A percentile compares a stretch with the other conserved stretches of the same genome.
Evolutionary conservation across 1,140 invertebrate genomes (phyloP).

Genomic region (Cotesia chilonis): DNA sequence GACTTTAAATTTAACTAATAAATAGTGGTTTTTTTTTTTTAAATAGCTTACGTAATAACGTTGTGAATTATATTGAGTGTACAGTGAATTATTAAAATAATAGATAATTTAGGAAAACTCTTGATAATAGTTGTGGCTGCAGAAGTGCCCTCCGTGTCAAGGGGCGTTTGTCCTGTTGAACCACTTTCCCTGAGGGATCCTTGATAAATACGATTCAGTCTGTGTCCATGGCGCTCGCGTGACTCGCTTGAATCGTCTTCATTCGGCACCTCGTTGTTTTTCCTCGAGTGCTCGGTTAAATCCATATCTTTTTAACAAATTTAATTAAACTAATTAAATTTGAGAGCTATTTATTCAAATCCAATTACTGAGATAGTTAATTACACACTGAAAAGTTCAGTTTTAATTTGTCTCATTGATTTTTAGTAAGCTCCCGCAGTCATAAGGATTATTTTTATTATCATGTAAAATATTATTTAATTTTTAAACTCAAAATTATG

Average conservation of each 20-base stretch:
- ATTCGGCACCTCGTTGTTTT: slow-evolving; percentile 42
- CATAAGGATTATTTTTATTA: too few relatives aligned
- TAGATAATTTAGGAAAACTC: background rate
- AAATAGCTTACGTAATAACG: background rate
- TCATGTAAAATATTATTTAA: too few relatives aligned
- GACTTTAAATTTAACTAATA: background rate
- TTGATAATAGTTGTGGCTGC: slow-evolving; percentile 31
- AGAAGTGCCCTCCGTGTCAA: slow-evolving; percentile 29
- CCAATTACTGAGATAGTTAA: background rate
- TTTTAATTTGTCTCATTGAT: background rate
- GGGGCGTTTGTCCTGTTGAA: slow-evolving; percentile 46
- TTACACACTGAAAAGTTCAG: background rate
- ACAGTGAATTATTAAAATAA: background rate
- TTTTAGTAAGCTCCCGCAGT: too few relatives aligned
- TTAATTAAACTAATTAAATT: slow-evolving; percentile 29
- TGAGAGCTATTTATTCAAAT: background rate
- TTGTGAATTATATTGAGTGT: background rate
- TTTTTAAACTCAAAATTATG: too few relatives aligned
- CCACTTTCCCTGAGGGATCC: slow-evolving; percentile 55
- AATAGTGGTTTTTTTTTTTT: background rate
- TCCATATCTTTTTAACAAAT: slow-evolving; percentile 48
- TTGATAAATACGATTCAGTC: slow-evolving; percentile 55
- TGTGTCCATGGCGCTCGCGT: slow-evolving; percentile 47
- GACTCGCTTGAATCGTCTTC: slow-evolving; percentile 44
- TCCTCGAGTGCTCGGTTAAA: slow-evolving; percentile 50